Percentiles rank a stretch among this genome's conserved stretches.
phyloP scores from a whole-genome alignment of 1,140 invertebrate genomes.

The Bombus huntii region DNA sequence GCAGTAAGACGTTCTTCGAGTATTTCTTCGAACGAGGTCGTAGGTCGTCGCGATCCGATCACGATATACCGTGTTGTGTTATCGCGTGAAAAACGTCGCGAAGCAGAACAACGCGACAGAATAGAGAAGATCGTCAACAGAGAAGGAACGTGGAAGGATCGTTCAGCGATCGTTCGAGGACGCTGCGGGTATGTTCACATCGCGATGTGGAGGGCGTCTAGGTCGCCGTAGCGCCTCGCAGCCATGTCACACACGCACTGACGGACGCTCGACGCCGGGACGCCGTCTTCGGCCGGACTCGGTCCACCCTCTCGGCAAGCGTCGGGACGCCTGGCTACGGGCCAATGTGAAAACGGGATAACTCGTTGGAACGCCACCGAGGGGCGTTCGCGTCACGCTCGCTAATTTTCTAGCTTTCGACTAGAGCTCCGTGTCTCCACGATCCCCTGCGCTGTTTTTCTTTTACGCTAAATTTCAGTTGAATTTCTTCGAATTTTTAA shows the following conservation, averaged over 20 bases:
- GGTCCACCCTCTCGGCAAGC: constrained; percentile 78
- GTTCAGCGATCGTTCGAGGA: constrained; percentile 50
- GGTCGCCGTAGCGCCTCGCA: constrained; percentile 78
- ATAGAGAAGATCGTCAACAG: not conserved
- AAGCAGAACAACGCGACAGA: too few relatives aligned
- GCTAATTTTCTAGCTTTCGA: not conserved
- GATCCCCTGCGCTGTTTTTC: not conserved
- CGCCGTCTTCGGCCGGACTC: constrained; percentile 79
- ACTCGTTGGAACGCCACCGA: constrained; percentile 55
- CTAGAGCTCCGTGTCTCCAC: not conserved
- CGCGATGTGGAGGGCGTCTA: constrained; percentile 72
- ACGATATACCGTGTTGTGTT: too few relatives aligned
- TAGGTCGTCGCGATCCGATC: not conserved
- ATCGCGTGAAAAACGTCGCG: too few relatives aligned
- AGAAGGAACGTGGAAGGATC: not conserved
- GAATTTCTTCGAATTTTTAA: too few relatives aligned
- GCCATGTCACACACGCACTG: constrained; percentile 82
- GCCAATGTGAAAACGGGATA: constrained; percentile 71
- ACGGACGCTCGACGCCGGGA: constrained; percentile 81
- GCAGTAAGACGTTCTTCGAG: not conserved
- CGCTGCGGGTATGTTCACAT: constrained; percentile 63
- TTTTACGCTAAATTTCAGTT: too few relatives aligned
- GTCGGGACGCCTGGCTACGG: constrained; percentile 78
- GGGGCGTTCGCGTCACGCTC: constrained; percentile 41
- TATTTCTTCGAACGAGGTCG: not conserved